Evolutionary conservation across 1,140 invertebrate species (phyloP).

Genomic region (Caenorhabditis remanei): DNA sequence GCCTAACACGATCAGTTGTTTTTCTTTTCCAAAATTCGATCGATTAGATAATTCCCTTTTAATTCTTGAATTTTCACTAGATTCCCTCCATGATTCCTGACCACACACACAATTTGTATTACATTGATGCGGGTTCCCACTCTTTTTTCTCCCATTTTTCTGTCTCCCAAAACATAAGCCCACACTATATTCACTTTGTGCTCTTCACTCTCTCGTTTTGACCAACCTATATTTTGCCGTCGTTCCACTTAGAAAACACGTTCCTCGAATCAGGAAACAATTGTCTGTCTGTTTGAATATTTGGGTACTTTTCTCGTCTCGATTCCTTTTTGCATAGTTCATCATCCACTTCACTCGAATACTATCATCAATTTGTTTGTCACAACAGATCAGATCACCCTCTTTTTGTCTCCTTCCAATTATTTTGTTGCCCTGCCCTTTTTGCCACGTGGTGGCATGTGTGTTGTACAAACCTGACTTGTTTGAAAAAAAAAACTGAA

Average conservation of each 20-base stretch:
- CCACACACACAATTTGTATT: constrained; percentile 55
- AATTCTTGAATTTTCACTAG: neutral
- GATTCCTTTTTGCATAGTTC: neutral
- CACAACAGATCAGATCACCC: constrained; percentile 44
- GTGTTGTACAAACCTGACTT: constrained; percentile 48
- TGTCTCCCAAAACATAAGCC: neutral
- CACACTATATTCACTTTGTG: constrained; percentile 46
- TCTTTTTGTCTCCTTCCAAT: constrained; percentile 32
- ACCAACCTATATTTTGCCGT: constrained; percentile 54
- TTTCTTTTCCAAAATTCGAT: constrained; percentile 5
- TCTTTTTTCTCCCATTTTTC: neutral
- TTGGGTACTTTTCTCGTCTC: constrained; percentile 32
- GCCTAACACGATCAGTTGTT: constrained; percentile 7
- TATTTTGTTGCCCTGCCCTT: constrained; percentile 54
- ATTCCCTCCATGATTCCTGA: constrained; percentile 44
- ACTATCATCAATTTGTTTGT: constrained; percentile 38
- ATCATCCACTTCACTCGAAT: neutral
- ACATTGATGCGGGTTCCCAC: neutral
- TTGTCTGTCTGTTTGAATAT: constrained; percentile 51
- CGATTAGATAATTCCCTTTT: constrained; percentile 33
- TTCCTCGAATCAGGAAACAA: constrained; percentile 45
- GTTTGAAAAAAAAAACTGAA: constrained; percentile 31
- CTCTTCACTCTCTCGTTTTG: constrained; percentile 26
- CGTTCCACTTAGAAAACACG: constrained; percentile 55
- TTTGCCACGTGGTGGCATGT: constrained; percentile 51